Base-by-base conservation (phyloP, 2,888 invertebrate genomes). In the Drosophila siamana region DNA sequence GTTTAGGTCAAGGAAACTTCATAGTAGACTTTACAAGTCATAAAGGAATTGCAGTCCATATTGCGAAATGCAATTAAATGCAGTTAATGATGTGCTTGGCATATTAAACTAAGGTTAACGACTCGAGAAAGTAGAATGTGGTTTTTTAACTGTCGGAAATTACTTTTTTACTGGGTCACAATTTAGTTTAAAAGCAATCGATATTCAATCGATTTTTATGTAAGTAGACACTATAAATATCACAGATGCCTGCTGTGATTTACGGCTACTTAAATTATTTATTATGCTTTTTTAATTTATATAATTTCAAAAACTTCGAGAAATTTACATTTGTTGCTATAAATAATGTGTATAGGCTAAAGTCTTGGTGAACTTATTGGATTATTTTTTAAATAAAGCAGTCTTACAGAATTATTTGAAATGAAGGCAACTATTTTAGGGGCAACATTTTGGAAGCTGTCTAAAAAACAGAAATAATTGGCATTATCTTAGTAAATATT, bases 1-100 rank as follows among this genome's bases (percentile, higher is more conserved):
- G 7, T 55, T 43, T 38, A 40, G 66, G 73, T 66, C 73, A 74
- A 66, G 60, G 67, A 43, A 38, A 43, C n/a, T 11, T 2, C 2
- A n/a, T 16, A 16, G 13, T 40, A 33, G 13, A 5, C 15, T 7
- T 9, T 11, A 2, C 1, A 2, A n/a, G 26, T 41, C 28, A 26
- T 48, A 8, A 30, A 9, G 33, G 22, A 48, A 48, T 11, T 30
- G 9, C 4, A 5, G 7, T 9, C 3, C 30, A 11, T 19, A 19
- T 38, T 33, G n/a, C 30, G 30, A 11, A 30, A 28, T 13, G 22
- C 43, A n/a, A n/a, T 22, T 43, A 11, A n/a, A n/a, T 43, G n/a
- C 19, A 19, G 2, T 46, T 33, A n/a, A 33, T 33, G 33, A 33
- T 26, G 5, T 24, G 26, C 7, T 24, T 24, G 24, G 24, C 6